Evolutionary conservation across 35 echinoderm and acorn worm genomes (phyloP), one percentile per base, ranked within the genome.

Genomic region (Diadema setosum): DNA sequence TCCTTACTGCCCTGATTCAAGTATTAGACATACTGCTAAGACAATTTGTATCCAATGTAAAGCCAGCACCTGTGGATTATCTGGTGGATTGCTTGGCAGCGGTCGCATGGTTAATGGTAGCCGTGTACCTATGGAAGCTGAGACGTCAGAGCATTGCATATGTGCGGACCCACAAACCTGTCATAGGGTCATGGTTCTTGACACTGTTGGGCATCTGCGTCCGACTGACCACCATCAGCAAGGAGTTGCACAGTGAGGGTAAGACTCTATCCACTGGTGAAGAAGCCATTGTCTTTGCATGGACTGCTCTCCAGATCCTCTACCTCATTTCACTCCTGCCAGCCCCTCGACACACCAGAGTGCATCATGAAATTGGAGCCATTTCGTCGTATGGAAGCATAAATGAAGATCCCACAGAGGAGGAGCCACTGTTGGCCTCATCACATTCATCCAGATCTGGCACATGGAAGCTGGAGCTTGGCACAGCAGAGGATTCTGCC

Each of bases 401-500:
- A 33, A 94, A 99, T 87, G 96, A 88, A 16, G 93, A 89, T 85
- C 56, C 46, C 27, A 35, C 42, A 18, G 89, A 86, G 83, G 93
- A 94, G 23, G 76, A 84, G 45, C 44, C 88, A 5, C 31, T 86
- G 31, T 45, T 92, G 32, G 15, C 85, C 16, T 58, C 76, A 23
- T 5, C 75, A 9, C 75, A 82, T 39, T 4, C 78, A n/a, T 48
- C 75, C 18, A 87, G 46, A 37, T 29, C 32, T 20, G 49, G 33
- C n/a, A 60, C 37, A 44, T 78, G 84, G 6, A 44, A 39, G 2
- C 34, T 75, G 16, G 69, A 97, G 42, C 89, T 99, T 35, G 96
- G 96, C 0, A 81, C 95, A 20, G 96, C 96, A 69, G 96, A 86
- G 74, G 86, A 99, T 60, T 70, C 85, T 43, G 92, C 89, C 29